These are phyloP conservation scores for Otus sunia DNA, from an alignment of 2,113 vertebrate species.

Conservation along the genomic window DNA sequence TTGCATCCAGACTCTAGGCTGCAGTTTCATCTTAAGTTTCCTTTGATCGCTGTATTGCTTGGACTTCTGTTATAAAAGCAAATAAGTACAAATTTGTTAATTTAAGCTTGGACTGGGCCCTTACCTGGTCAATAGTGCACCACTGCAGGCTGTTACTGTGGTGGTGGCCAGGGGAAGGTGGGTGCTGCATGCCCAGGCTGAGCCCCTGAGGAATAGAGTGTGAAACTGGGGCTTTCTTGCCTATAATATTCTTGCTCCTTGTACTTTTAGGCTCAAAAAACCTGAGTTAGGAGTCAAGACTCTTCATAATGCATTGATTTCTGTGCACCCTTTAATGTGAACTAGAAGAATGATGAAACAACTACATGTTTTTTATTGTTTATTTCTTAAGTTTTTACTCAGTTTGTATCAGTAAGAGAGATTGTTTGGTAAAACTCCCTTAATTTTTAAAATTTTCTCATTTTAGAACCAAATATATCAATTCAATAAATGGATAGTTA, in stretches of 20 bases:
- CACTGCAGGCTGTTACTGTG: not conserved
- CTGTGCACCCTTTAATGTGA: not conserved
- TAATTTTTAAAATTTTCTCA: not conserved
- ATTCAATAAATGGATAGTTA: constrained; percentile 6
- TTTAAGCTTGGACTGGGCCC: not conserved
- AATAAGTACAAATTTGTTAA: not conserved
- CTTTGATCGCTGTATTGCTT: not conserved
- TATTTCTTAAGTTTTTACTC: not conserved
- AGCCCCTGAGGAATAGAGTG: accelerated
- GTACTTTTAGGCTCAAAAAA: not conserved
- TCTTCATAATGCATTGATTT: not conserved
- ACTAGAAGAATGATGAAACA: not conserved
- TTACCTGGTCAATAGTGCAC: no score
- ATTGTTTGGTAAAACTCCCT: not conserved
- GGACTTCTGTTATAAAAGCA: not conserved
- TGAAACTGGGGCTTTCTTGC: not conserved
- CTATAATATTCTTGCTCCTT: not conserved
- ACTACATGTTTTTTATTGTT: accelerated
- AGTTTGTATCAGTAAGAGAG: not conserved
- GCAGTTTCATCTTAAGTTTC: not conserved
- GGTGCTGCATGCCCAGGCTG: accelerated
- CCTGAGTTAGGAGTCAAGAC: not conserved
- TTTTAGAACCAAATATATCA: not conserved
- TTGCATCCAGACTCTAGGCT: not conserved
- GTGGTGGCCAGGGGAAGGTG: not conserved